Conservation (phyloP, 2,888 invertebrate genomes). For the Drosophila longiperda region DNA sequence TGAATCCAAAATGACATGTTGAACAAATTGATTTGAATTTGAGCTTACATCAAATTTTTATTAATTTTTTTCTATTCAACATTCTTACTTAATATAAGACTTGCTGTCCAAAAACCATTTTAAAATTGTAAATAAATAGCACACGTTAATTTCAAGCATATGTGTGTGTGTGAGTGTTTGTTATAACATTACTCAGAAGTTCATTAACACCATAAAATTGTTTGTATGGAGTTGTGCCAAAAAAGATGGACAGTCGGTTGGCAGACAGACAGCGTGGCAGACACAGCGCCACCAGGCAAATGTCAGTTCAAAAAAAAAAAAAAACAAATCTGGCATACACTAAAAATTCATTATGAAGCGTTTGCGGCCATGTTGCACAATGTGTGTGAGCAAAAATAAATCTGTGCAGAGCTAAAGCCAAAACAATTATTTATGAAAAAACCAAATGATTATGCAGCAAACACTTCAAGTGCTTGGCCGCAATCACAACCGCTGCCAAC, state of each 20-base stretch:
- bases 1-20: slow-evolving; percentile 16
- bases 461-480: slow-evolving; percentile 50
- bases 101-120: too few species aligned
- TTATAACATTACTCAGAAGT: slow-evolving; percentile 57
- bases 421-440: slow-evolving; percentile 75
- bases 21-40: background rate
- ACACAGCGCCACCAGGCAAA: slow-evolving; percentile 47
- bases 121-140: background rate
- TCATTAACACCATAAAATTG: slow-evolving; percentile 77
- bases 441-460: slow-evolving; percentile 73
- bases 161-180: slow-evolving; percentile 17
- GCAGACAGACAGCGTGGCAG: slow-evolving; percentile 40
- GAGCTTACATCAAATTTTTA: too few species aligned
- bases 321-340: slow-evolving; percentile 65
- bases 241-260: slow-evolving; percentile 24
- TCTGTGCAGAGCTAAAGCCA: slow-evolving; percentile 48
- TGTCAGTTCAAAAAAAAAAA: slow-evolving; percentile 17
- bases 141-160: slow-evolving; percentile 8
- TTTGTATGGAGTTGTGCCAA: slow-evolving; percentile 61
- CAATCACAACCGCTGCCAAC: slow-evolving; percentile 5
- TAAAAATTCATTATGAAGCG: slow-evolving; percentile 79
- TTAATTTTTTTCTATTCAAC: too few species aligned
- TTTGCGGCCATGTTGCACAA: slow-evolving; percentile 60
- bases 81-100: too few species aligned
- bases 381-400: slow-evolving; percentile 44